A percentile compares a stretch with the other conserved stretches of the same genome.
phyloP scores from a whole-genome alignment of 2,113 vertebrate species.

The Colius striatus region DNA sequence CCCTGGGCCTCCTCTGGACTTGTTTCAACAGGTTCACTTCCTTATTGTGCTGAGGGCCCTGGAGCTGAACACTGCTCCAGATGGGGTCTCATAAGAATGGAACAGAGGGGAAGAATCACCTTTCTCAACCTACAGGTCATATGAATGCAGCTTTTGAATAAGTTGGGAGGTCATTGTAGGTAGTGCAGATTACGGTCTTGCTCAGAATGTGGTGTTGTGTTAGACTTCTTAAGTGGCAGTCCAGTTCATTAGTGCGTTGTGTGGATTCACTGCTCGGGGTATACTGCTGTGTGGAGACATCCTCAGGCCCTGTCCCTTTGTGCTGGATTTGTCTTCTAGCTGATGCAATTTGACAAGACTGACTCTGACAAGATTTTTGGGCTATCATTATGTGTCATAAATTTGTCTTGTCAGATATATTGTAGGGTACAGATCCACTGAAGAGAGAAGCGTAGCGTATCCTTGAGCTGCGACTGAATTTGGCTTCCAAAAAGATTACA shows the following conservation, averaged over 20 bases:
- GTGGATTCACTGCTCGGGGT: neutral
- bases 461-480: neutral
- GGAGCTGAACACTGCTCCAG: no score
- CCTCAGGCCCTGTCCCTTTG: neutral
- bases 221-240: neutral
- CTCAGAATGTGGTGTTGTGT: neutral
- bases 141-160: neutral
- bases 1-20: no score
- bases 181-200: neutral
- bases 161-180: neutral
- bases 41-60: no score
- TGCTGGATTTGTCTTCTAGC: neutral
- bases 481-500: neutral
- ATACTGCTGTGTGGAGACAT: neutral
- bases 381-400: neutral
- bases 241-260: neutral
- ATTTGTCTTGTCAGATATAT: neutral
- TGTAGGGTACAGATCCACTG: accelerated
- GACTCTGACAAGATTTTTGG: neutral
- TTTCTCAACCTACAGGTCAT: neutral
- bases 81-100: no score
- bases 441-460: neutral
- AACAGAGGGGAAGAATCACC: no score
- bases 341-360: neutral
- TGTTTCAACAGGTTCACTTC: no score